Percentiles rank a stretch among this genome's conserved stretches.
These are phyloP conservation scores for Osmoderma eremita DNA, from an alignment of 2,888 invertebrate genomes.

Conservation along the genomic window DNA sequence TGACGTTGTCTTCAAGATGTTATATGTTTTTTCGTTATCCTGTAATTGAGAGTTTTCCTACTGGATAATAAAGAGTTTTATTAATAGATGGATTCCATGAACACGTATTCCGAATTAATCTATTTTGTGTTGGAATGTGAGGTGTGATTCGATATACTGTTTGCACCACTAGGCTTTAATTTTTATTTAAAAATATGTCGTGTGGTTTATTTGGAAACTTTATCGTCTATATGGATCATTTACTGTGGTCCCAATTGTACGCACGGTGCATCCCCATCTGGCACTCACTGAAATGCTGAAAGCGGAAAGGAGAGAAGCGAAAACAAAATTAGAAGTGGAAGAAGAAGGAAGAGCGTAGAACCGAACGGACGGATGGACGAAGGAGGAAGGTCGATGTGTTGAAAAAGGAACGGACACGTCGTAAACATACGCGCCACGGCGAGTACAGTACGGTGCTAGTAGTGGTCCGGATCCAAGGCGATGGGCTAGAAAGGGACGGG, in stretches of 20 bases:
- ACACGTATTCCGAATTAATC: no score
- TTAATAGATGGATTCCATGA: no score
- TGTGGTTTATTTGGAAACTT: no score
- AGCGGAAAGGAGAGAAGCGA: constrained; percentile 17
- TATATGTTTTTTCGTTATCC: no score
- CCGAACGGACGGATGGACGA: constrained; percentile 47
- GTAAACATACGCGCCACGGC: constrained; percentile 45
- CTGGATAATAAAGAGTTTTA: no score
- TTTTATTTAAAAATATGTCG: no score
- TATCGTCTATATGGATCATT: no score
- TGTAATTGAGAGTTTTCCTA: no score
- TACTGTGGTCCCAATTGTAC: not conserved
- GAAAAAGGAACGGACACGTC: constrained; percentile 54
- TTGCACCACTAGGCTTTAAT: no score
- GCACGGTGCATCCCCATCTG: constrained; percentile 54
- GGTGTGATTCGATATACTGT: no score
- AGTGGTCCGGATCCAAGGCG: constrained; percentile 42
- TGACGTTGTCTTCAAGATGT: no score
- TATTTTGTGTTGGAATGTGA: no score
- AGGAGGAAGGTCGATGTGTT: constrained; percentile 49
- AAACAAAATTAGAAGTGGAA: constrained; percentile 14
- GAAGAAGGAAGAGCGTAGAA: constrained; percentile 43
- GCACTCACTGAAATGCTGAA: constrained; percentile 39
- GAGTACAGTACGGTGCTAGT: constrained; percentile 31
- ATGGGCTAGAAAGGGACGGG: constrained; percentile 37